Conservation (phyloP, 35 echinoderm and acorn worm genomes). For the Ptychodera flava region DNA sequence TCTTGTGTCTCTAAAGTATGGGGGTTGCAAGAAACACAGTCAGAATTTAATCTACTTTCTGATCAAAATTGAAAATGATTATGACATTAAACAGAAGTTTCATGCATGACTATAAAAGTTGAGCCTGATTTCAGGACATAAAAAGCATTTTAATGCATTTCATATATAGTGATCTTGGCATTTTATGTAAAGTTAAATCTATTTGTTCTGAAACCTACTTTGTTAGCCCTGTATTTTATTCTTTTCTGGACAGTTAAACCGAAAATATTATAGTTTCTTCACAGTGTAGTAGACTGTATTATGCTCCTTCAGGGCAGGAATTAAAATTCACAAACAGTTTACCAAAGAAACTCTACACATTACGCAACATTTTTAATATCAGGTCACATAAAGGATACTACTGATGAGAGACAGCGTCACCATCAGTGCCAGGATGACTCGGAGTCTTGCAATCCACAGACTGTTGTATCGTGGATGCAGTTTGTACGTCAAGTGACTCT, state of each 20-base stretch:
- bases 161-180: too few relatives aligned
- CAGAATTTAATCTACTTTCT: too few relatives aligned
- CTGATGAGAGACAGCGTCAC: conserved; percentile 24
- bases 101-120: too few relatives aligned
- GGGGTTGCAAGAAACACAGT: too few relatives aligned
- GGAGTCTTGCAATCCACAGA: conserved; percentile 25
- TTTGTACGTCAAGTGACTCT: conserved; percentile 57
- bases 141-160: too few relatives aligned
- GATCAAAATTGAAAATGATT: too few relatives aligned
- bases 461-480: conserved; percentile 43
- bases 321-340: background rate
- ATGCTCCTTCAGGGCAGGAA: too few relatives aligned
- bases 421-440: conserved; percentile 46
- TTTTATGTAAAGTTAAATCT: too few relatives aligned
- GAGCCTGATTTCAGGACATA: too few relatives aligned
- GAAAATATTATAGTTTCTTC: background rate
- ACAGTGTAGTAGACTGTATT: background rate
- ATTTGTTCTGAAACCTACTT: background rate
- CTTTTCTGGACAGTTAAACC: background rate
- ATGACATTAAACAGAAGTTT: too few relatives aligned
- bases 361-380: too few relatives aligned
- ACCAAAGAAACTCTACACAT: background rate
- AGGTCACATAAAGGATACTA: conserved; percentile 95
- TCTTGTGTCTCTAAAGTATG: too few relatives aligned
- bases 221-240: background rate